Evolutionary conservation across 2,113 vertebrate genomes (phyloP).

Genomic region (Coregonus clupeaformis): DNA sequence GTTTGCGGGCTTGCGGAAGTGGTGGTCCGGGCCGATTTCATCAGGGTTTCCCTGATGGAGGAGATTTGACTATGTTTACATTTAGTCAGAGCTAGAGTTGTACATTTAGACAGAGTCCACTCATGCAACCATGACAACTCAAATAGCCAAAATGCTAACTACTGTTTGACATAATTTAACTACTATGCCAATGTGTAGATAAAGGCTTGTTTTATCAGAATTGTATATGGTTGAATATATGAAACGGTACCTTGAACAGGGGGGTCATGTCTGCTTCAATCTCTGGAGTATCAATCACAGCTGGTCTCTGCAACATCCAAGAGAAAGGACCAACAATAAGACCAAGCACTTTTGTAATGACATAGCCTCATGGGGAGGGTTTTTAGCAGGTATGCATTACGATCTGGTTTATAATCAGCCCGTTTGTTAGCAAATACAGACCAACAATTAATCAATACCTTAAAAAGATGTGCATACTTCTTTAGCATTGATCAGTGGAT

Average conservation of each 20-base stretch:
- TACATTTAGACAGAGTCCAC: background rate
- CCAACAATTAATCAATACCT: too few relatives aligned
- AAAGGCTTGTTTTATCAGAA: background rate
- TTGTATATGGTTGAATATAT: background rate
- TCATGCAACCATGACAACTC: background rate
- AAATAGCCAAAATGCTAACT: background rate
- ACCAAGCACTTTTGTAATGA: background rate
- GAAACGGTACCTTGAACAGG: constrained; percentile 57
- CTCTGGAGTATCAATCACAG: constrained; percentile 67
- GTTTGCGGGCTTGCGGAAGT: constrained; percentile 98
- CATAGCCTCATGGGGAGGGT: background rate
- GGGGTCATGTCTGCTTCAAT: constrained; percentile 49
- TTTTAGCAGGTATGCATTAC: background rate
- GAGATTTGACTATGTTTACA: background rate
- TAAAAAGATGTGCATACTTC: too few relatives aligned
- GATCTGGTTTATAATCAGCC: too few relatives aligned
- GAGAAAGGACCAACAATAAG: background rate
- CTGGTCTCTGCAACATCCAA: constrained; percentile 59
- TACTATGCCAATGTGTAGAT: background rate
- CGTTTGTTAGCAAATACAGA: too few relatives aligned
- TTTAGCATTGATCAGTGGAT: too few relatives aligned
- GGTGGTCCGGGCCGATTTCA: constrained; percentile 87
- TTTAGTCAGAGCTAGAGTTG: background rate
- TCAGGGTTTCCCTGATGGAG: constrained; percentile 76
- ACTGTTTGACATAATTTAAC: background rate